Base-by-base conservation (phyloP, 2,888 invertebrate genomes). In the Crossocerus cetratus region DNA sequence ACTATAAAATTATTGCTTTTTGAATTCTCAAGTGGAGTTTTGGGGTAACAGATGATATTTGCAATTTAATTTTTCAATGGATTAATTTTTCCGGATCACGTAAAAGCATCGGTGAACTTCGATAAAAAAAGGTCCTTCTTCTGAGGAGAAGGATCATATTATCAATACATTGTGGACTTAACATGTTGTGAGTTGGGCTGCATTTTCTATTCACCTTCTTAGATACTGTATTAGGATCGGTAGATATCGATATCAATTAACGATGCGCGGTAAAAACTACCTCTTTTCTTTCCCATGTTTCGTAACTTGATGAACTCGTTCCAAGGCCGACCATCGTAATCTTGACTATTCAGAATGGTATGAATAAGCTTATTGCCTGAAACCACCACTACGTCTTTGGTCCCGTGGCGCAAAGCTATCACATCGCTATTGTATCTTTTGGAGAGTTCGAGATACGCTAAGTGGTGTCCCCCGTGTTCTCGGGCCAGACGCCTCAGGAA, bases 281-380 rank as follows among this genome's bases (percentile, higher is more conserved):
- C 93, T 90, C 91, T 92, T 76, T 90, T 91, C 0, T 92, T 91
- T 22, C 94, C 94, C 92, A 94, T 92, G 16, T 93, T 93, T 23
- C 94, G 91, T 14, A 94, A 85, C 42, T 92, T 91, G 16, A 93
- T 88, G 80, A 94, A 94, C 83, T 94, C 93, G 72, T 92, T 93
- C 84, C 94, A 92, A 0, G 95, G 95, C 21, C 95, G 90, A 0
- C 93, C 94, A 70, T 93, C 93, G 78, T 92, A 95, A 21, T 93
- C 93, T 65, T 94, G 93, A 14, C 90, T 88, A 0, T 90, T 88
- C 58, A 94, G 90, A 2, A 94, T 91, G 66, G 92, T 90, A 14
- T 91, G 91, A 0, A 94, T 90, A 0, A 91, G 78, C 1, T 91
- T 88, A 80, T 91, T 92, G 0, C 93, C 92, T 22, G 91, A 91